phyloP scores from a whole-genome alignment of 2,113 vertebrate genomes.

The Isurus oxyrinchus region DNA sequence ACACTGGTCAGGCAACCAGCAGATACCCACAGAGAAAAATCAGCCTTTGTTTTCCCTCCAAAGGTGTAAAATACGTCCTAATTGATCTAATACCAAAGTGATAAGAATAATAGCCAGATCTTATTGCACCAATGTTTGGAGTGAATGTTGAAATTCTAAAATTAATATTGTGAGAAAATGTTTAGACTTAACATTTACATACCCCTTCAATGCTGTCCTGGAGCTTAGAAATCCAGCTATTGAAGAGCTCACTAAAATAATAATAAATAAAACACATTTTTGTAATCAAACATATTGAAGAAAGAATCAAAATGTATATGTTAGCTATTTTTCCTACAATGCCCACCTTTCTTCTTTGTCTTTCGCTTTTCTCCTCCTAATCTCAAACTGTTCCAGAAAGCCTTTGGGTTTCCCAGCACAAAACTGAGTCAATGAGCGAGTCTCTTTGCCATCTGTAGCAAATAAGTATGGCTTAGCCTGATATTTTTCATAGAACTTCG shows the following conservation, averaged over 20 bases:
- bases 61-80: neutral
- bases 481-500: slow-evolving; percentile 73
- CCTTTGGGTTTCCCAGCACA: slow-evolving; percentile 55
- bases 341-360: slow-evolving; percentile 73
- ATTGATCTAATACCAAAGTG: neutral
- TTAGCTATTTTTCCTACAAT: neutral
- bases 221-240: slow-evolving; percentile 59
- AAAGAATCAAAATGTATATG: slow-evolving; percentile 23
- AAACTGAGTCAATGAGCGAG: slow-evolving; percentile 47
- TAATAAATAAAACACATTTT: slow-evolving; percentile 38
- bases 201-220: slow-evolving; percentile 69
- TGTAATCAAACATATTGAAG: slow-evolving; percentile 33
- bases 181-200: slow-evolving; percentile 48
- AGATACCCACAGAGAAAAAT: neutral
- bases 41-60: neutral
- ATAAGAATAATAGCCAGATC: neutral
- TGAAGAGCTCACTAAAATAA: slow-evolving; percentile 67
- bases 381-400: slow-evolving; percentile 76
- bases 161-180: neutral
- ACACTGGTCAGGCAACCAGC: neutral
- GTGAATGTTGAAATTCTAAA: neutral
- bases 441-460: slow-evolving; percentile 65
- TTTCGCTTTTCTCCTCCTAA: slow-evolving; percentile 72
- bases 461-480: slow-evolving; percentile 77
- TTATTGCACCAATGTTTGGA: neutral